These are phyloP conservation scores for Cettia cetti DNA, from an alignment of 2,113 vertebrate genomes.

Conservation along the genomic window DNA sequence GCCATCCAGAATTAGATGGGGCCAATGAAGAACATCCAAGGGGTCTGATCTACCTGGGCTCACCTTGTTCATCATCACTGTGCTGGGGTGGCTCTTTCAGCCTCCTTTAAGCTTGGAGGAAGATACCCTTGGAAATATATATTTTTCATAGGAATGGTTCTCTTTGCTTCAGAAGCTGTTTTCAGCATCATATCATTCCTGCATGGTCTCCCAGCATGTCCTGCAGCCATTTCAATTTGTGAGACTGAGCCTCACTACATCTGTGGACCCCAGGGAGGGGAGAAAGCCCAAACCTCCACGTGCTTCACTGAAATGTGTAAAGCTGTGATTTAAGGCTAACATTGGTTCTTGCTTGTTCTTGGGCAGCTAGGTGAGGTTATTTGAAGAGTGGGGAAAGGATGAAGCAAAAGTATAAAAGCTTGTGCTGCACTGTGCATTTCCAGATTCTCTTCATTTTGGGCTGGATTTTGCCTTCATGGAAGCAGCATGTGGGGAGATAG, in stretches of 20 bases:
- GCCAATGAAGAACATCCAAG: neutral
- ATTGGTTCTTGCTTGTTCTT: neutral
- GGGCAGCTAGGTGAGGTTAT: neutral
- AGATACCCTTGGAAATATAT: neutral
- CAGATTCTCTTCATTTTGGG: neutral
- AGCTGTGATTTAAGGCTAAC: neutral
- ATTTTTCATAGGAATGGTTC: neutral
- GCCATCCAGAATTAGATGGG: neutral
- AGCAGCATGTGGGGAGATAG: rapidly evolving
- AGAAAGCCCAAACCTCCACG: rapidly evolving
- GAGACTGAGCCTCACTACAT: neutral
- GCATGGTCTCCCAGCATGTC: rapidly evolving
- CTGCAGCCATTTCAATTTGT: neutral
- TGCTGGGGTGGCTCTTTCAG: neutral
- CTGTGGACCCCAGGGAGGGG: rapidly evolving
- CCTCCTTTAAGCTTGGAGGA: neutral
- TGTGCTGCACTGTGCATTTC: neutral
- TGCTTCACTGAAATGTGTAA: neutral
- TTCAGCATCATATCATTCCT: neutral
- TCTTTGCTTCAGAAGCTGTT: neutral
- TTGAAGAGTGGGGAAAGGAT: neutral
- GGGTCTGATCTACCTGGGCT: neutral
- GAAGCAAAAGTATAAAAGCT: neutral
- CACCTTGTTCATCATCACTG: rapidly evolving
- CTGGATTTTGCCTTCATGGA: neutral